These are phyloP conservation scores for Meriones psammophilus DNA, from an alignment of 2,797 vertebrate species.

Conservation along the genomic window DNA sequence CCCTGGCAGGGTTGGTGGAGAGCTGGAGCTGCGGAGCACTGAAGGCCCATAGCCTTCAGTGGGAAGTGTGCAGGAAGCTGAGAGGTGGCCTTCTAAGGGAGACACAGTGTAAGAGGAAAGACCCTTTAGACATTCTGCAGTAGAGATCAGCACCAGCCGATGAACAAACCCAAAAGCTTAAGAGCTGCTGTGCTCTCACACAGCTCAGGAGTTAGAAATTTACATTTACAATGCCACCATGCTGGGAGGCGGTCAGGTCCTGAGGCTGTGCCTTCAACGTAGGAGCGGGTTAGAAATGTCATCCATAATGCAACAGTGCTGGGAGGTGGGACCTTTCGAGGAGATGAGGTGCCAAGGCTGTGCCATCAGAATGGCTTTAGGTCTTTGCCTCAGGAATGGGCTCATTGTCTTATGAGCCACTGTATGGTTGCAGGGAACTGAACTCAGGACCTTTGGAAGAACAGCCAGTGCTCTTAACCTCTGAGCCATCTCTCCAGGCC, in stretches of 20 bases:
- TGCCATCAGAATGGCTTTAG: accelerated
- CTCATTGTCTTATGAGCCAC: neutral
- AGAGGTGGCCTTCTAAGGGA: neutral
- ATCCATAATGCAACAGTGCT: neutral
- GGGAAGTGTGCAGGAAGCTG: neutral
- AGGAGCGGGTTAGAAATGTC: neutral
- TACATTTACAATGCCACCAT: neutral
- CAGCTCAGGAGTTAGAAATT: neutral
- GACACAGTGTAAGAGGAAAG: neutral
- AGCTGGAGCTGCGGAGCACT: neutral
- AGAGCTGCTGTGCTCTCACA: neutral
- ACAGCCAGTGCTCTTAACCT: no score
- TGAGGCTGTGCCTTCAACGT: neutral
- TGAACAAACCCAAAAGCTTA: neutral
- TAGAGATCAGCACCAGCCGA: neutral
- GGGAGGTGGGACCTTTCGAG: neutral
- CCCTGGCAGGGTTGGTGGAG: accelerated
- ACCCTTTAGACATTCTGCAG: neutral
- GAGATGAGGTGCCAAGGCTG: neutral
- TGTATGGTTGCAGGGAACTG: no score
- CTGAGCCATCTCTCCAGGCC: no score
- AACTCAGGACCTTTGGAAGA: no score
- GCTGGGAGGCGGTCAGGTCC: neutral
- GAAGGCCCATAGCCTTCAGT: neutral
- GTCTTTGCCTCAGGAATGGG: neutral